Percentiles rank a stretch among this genome's conserved stretches.
These are phyloP conservation scores for Hirtodrosophila histrioides DNA, from an alignment of 2,888 invertebrate genomes.

Conservation along the genomic window DNA sequence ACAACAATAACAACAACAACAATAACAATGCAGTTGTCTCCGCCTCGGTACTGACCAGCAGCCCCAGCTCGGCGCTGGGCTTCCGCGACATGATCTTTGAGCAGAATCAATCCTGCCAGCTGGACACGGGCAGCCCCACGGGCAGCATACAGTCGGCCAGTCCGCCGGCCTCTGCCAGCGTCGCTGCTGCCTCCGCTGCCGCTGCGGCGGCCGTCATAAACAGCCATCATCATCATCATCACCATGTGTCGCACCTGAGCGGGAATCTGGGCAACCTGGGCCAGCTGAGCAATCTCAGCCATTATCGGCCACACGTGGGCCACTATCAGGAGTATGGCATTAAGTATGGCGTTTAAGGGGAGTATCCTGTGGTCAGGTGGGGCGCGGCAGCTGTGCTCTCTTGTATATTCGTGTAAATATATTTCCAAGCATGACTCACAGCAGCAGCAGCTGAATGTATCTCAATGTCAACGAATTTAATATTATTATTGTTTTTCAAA, in stretches of 20 bases:
- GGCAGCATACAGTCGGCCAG: slow-evolving; percentile 84
- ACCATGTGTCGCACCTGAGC: slow-evolving; percentile 79
- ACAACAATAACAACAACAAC: slow-evolving; percentile 53
- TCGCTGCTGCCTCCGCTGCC: slow-evolving; percentile 72
- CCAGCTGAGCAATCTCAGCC: slow-evolving; percentile 83
- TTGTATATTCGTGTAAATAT: slow-evolving; percentile 76
- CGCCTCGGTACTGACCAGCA: slow-evolving; percentile 68
- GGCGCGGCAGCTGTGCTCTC: slow-evolving; percentile 66
- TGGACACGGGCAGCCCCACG: slow-evolving; percentile 84
- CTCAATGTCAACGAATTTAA: slow-evolving; percentile 52
- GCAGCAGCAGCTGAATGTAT: slow-evolving; percentile 46
- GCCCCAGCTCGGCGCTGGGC: slow-evolving; percentile 76
- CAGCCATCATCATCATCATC: slow-evolving; percentile 82
- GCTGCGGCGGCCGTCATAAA: slow-evolving; percentile 80
- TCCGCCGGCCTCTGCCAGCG: slow-evolving; percentile 80
- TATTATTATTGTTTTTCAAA: slow-evolving; percentile 19
- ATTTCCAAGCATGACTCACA: slow-evolving; percentile 67
- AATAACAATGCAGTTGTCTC: slow-evolving; percentile 52
- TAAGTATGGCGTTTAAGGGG: slow-evolving; percentile 84
- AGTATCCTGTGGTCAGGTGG: neutral
- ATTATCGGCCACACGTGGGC: slow-evolving; percentile 83
- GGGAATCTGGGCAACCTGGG: slow-evolving; percentile 83
- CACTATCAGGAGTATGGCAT: slow-evolving; percentile 85
- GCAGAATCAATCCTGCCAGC: slow-evolving; percentile 84
- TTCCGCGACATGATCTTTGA: slow-evolving; percentile 85